Evolutionary conservation across 2,797 vertebrate genomes (phyloP).

Genomic region (Amazona finschi): DNA sequence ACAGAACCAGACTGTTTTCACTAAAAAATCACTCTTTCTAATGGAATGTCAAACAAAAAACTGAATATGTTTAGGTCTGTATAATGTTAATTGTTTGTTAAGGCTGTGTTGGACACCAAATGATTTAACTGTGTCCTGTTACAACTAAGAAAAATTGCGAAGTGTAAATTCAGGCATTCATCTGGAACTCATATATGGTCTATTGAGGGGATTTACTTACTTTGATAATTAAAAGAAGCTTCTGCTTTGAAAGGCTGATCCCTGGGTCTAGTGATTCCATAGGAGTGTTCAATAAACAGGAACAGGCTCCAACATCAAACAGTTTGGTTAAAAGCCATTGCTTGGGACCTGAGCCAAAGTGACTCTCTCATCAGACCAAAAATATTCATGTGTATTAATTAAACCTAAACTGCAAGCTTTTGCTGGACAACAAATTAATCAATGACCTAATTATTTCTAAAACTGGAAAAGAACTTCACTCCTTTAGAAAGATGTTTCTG

Average conservation of each 20-base stretch:
- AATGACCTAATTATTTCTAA: neutral
- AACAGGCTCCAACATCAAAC: neutral
- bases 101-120: neutral
- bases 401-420: neutral
- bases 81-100: neutral
- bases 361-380: neutral
- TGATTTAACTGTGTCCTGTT: neutral
- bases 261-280: neutral
- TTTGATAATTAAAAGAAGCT: neutral
- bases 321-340: neutral
- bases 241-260: neutral
- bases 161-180: neutral
- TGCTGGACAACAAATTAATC: neutral
- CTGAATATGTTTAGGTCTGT: neutral
- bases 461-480: neutral
- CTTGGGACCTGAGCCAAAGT: neutral
- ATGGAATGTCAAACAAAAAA: neutral
- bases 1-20: neutral
- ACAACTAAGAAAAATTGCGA: neutral
- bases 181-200: neutral
- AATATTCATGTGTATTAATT: neutral
- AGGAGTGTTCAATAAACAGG: neutral
- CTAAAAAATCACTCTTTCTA: neutral
- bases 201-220: neutral
- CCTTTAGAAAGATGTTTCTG: neutral